Base-by-base conservation (phyloP, 2,888 invertebrate species). In the Macrosoma leucophasiata region DNA sequence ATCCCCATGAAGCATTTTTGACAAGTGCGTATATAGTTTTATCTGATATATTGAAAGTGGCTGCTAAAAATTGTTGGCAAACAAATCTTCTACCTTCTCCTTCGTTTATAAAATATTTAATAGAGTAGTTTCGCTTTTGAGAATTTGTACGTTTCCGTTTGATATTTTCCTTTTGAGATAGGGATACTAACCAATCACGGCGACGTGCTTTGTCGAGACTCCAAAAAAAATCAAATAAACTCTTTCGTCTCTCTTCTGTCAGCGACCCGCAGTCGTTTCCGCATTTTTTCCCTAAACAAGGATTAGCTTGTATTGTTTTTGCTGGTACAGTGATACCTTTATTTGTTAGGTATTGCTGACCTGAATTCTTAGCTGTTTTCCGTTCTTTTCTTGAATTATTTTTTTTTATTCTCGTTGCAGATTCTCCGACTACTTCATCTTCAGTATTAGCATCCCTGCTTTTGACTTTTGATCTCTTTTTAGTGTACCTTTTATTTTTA, bases 401-500 rank as follows among this genome's bases (percentile, higher is more conserved):
- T 11, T 30, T 30, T 30, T 22, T 23, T 17, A 30, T 30, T 22
- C 14, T 30, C 22, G 14, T 23, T 3, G 30, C 30, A 23, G 14
- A 30, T 30, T 30, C 30, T 22, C 30, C 23, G 9, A 30, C 22
- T 14, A 30, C 17, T 24, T 31, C 19, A 31, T 31, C 24, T 31
- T 31, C 31, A 12, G 31, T 31, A 31, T 31, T 31, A 24, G 31
- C 31, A 31, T 24, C 12, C n/a, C n/a, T n/a, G n/a, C n/a, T n/a
- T 31, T 31, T 24, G 17, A 17, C 24, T 24, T 31, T 33, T 26
- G 26, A 33, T 15, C 33, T 9, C 26, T 33, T 25, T 26, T 19
- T 28, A 18, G 28, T 28, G 18, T 26, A 28, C 8, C 15, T 33
- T 28, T 31, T 24, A 25, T 31, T 31, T 31, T 13, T 24, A 24